phyloP scores from a whole-genome alignment of 1,140 invertebrate species.

The Cydia strobilella region DNA sequence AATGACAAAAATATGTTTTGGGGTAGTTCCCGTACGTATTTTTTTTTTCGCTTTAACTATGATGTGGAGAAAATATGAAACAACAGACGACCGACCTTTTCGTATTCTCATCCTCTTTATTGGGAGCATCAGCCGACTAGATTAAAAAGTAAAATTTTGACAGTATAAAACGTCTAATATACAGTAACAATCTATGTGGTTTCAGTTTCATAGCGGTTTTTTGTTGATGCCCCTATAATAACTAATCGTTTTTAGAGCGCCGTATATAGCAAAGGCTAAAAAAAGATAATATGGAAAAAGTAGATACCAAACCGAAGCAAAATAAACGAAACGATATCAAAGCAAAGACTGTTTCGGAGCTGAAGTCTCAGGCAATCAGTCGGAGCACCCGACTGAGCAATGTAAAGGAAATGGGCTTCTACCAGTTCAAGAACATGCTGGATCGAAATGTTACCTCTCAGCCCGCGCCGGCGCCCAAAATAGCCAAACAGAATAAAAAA shows the following conservation, averaged over 20 bases:
- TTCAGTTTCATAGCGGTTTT: not conserved
- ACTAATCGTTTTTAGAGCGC: not conserved
- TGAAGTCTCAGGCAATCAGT: not conserved
- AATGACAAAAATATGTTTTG: no score
- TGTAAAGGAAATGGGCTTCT: constrained; percentile 47
- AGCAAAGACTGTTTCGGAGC: constrained; percentile 30
- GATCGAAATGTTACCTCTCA: constrained; percentile 45
- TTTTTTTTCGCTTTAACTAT: no score
- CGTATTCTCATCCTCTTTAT: not conserved
- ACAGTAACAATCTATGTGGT: not conserved
- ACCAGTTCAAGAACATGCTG: constrained; percentile 51
- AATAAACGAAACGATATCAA: constrained; percentile 38
- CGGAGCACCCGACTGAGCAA: constrained; percentile 43
- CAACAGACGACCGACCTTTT: not conserved
- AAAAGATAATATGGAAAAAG: constrained; percentile 40
- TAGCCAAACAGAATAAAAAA: constrained; percentile 41
- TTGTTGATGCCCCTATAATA: not conserved
- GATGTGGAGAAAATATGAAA: not conserved
- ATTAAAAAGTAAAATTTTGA: not conserved
- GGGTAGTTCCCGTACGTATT: no score
- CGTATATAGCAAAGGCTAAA: constrained; percentile 33
- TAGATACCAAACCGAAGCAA: constrained; percentile 35
- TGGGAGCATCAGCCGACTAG: not conserved
- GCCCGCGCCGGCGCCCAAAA: constrained; percentile 30
- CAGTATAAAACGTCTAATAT: not conserved